phyloP scores from a whole-genome alignment of 2,797 vertebrate genomes.

The Falco columbarius region DNA sequence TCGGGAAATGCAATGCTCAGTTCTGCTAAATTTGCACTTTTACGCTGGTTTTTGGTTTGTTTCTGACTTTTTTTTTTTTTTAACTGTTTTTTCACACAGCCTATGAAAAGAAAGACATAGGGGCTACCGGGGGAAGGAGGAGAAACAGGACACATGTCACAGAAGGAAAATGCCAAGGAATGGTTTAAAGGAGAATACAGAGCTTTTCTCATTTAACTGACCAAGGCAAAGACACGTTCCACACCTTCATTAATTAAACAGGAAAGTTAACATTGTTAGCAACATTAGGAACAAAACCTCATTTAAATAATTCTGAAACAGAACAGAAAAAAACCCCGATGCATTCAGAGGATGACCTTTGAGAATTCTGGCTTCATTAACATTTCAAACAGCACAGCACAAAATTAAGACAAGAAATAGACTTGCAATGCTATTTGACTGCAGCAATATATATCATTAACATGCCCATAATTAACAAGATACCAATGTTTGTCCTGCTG shows the following conservation, averaged over 20 bases:
- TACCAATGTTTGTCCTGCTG: conserved; percentile 46
- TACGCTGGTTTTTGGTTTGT: neutral
- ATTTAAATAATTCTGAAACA: conserved; percentile 73
- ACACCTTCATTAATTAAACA: conserved; percentile 65
- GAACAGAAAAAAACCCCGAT: conserved; percentile 44
- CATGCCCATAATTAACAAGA: conserved; percentile 66
- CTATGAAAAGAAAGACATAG: neutral
- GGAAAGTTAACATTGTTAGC: conserved; percentile 61
- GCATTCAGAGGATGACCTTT: conserved; percentile 78
- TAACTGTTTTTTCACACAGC: conserved; percentile 54
- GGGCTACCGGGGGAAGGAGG: neutral
- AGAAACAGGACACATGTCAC: neutral
- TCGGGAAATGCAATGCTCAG: conserved; percentile 53
- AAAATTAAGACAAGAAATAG: conserved; percentile 72
- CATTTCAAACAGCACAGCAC: conserved; percentile 73
- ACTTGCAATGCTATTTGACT: conserved; percentile 34
- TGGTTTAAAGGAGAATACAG: conserved; percentile 2
- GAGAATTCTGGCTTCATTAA: conserved; percentile 79
- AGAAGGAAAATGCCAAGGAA: neutral
- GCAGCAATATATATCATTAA: conserved; percentile 66
- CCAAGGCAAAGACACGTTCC: conserved; percentile 45
- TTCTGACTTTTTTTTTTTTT: neutral
- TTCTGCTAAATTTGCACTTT: conserved; percentile 77
- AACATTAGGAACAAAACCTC: conserved; percentile 71
- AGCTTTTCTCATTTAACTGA: conserved; percentile 52